These are phyloP conservation scores for Pterobdella sp. DNA, from an alignment of 2,888 invertebrate species.

Conservation along the genomic window DNA sequence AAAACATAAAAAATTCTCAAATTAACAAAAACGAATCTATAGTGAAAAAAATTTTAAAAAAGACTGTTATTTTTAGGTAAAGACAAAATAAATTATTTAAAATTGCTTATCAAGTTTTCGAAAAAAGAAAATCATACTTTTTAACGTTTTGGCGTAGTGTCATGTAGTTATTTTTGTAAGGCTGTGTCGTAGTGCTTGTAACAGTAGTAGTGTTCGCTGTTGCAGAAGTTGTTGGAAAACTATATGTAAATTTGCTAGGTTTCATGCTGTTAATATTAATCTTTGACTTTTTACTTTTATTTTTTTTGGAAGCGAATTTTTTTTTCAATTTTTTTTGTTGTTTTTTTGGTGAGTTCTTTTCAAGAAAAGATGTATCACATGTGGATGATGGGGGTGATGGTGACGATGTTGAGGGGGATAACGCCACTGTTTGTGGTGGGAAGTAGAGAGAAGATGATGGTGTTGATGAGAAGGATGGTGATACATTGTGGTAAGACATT, in stretches of 20 bases:
- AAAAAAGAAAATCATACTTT: neutral
- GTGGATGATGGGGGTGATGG: neutral
- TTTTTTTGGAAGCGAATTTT: too few species aligned
- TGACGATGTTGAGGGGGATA: neutral
- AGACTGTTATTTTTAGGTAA: too few species aligned
- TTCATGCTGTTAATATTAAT: too few species aligned
- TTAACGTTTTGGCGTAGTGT: neutral
- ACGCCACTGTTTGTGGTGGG: neutral
- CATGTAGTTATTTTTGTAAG: neutral
- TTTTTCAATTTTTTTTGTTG: too few species aligned
- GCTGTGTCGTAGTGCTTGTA: neutral
- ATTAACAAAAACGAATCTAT: too few species aligned
- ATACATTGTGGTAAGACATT: constrained; percentile 6
- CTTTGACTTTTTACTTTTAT: too few species aligned
- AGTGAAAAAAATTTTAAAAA: too few species aligned
- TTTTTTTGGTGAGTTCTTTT: neutral
- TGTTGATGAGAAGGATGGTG: constrained; percentile 23
- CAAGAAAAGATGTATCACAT: neutral
- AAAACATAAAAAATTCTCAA: too few species aligned
- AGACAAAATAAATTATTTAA: too few species aligned
- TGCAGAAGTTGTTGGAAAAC: too few species aligned
- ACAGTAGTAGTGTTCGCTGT: neutral
- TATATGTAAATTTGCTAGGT: too few species aligned
- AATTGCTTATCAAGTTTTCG: too few species aligned
- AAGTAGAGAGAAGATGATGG: constrained; percentile 11